phyloP scores from a whole-genome alignment of 2,797 vertebrate species.

The Siniperca undulata region DNA sequence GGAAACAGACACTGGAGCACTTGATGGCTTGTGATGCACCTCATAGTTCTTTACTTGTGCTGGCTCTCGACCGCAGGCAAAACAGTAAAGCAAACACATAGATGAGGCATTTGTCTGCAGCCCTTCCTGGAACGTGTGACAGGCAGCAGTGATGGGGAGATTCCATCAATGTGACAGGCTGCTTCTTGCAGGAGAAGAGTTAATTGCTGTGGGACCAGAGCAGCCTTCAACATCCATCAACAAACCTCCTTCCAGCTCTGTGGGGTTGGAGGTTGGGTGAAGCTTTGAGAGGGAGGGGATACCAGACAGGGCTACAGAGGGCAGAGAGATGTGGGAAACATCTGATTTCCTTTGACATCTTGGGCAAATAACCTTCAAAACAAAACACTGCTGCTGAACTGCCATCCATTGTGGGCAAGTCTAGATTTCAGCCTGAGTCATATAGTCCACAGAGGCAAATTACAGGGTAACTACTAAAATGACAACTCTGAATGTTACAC shows the following conservation, averaged over 20 bases:
- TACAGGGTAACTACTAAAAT: slow-evolving; percentile 9
- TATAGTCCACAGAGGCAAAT: slow-evolving; percentile 15
- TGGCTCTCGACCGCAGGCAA: slow-evolving; percentile 62
- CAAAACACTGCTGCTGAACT: slow-evolving; percentile 64
- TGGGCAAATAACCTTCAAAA: slow-evolving; percentile 80
- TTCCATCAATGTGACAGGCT: slow-evolving; percentile 84
- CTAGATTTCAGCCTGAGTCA: slow-evolving; percentile 28
- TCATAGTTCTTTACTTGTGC: slow-evolving; percentile 47
- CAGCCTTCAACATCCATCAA: slow-evolving; percentile 85
- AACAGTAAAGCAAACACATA: slow-evolving; percentile 81
- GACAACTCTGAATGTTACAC: slow-evolving; percentile 14
- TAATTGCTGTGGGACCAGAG: slow-evolving; percentile 86
- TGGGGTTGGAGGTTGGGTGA: slow-evolving; percentile 77
- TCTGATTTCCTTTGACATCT: slow-evolving; percentile 80
- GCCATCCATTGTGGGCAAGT: slow-evolving; percentile 43
- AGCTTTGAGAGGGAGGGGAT: slow-evolving; percentile 61
- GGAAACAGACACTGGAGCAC: slow-evolving; percentile 34
- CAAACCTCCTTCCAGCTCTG: slow-evolving; percentile 75
- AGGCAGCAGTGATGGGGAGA: slow-evolving; percentile 73
- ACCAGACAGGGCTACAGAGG: slow-evolving; percentile 69
- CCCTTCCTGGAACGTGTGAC: slow-evolving; percentile 78
- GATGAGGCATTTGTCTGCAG: slow-evolving; percentile 81
- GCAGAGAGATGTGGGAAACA: slow-evolving; percentile 76
- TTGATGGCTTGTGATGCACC: slow-evolving; percentile 46
- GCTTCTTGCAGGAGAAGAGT: slow-evolving; percentile 84